Evolutionary conservation across 2,113 vertebrate species (phyloP).

Genomic region (Neoarius graeffei): DNA sequence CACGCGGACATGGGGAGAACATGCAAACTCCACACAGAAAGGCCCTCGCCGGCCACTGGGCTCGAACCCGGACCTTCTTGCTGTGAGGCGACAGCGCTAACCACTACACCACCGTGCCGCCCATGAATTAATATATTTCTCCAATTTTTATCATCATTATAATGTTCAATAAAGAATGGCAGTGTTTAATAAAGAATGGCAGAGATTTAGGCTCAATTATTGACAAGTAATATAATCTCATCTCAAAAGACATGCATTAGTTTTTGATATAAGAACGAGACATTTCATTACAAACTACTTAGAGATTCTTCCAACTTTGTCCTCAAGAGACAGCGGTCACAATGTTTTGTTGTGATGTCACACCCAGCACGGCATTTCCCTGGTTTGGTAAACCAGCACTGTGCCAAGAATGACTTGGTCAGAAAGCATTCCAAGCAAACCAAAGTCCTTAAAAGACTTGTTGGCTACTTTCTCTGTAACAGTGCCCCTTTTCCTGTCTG

Average conservation of each 20-base stretch:
- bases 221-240: no score
- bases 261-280: not conserved
- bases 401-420: not conserved
- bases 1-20: no score
- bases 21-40: no score
- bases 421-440: not conserved
- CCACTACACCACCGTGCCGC: no score
- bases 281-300: not conserved
- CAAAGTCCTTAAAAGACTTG: conserved; percentile 15
- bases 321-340: not conserved
- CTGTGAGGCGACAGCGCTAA: no score
- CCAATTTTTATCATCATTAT: not conserved
- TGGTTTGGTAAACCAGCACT: not conserved
- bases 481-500: not conserved
- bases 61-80: no score
- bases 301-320: not conserved
- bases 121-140: not conserved
- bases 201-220: not conserved
- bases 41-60: no score
- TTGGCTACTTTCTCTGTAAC: not conserved
- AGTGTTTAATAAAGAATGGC: not conserved
- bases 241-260: not conserved
- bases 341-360: conserved; percentile 1
- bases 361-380: conserved; percentile 4
- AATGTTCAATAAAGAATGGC: no score